Evolutionary conservation across 2,113 vertebrate species (phyloP), one percentile per base, ranked within the genome.

Genomic region (Abramis brama): DNA sequence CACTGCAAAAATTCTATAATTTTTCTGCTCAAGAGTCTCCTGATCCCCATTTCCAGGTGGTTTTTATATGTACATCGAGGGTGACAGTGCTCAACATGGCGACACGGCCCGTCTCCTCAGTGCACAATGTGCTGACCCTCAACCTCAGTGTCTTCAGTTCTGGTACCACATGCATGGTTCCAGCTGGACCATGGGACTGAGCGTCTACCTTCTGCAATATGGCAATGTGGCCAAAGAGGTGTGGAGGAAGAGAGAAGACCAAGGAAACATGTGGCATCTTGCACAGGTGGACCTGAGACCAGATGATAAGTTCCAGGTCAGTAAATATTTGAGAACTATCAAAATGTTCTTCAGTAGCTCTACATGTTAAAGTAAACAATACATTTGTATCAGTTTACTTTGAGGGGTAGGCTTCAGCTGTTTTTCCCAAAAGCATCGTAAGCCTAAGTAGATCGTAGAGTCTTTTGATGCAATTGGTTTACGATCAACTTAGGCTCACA

Each of bases 101-200:
- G 62, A 64, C 62, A 64, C 62, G 1, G 62, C 62, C 25, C 62
- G 62, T 30, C 62, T 64, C 25, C 62, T 64, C 88, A 96, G 96
- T 25, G 87, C 93, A 0, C 88, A 90, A 71, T 95, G 96, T 86
- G 85, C 87, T 8, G 86, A 83, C 2, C 70, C 87, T 57, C 95
- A 95, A 85, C 84, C 87, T 0, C 91, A 95, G 83, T 97, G 96
- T 90, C 93, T 97, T 81, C 93, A 94, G 87, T 96, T 97, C 91
- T 96, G 96, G 96, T 96, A 96, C 83, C 95, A 96, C 90, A 96
- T 96, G 94, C 94, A 96, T 0, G 95, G 96, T 33, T 87, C 80
- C 6, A 64, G 62, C 25, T 64, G 62, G 62, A 64, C 62, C 25
- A 64, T 64, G 62, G 62, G 62, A 30, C 5, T 64, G 62, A 64